These are phyloP conservation scores for Centruroides sculpturatus DNA, from an alignment of 1,140 invertebrate genomes.

Conservation along the genomic window DNA sequence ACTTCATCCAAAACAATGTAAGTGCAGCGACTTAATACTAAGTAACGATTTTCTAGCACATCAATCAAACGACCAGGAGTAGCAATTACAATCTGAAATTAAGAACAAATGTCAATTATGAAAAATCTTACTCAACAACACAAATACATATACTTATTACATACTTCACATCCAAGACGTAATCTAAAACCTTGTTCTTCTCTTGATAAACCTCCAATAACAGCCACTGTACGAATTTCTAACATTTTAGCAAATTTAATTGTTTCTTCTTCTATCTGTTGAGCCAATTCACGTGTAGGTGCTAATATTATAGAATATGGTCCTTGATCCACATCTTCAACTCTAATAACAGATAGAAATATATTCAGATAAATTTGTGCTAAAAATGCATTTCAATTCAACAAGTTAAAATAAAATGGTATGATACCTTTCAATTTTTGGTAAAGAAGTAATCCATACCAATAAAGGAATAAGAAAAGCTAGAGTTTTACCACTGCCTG, in stretches of 20 bases:
- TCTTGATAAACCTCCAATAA: constrained; percentile 91
- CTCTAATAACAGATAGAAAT: constrained; percentile 3
- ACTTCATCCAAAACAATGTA: constrained; percentile 48
- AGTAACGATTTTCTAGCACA: constrained; percentile 94
- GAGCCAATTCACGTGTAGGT: constrained; percentile 95
- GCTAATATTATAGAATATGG: constrained; percentile 98
- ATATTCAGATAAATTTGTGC: not conserved
- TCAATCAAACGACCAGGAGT: constrained; percentile 98
- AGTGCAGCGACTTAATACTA: constrained; percentile 86
- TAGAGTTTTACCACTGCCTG: constrained; percentile 93
- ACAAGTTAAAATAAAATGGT: no score
- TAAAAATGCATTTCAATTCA: no score
- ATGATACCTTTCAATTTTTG: constrained; percentile 42
- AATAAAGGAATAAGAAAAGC: constrained; percentile 96
- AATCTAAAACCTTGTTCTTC: constrained; percentile 98
- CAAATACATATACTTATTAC: not conserved
- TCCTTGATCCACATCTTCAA: constrained; percentile 46
- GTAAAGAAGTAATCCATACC: constrained; percentile 94
- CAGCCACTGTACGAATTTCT: constrained; percentile 90
- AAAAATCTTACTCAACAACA: not conserved
- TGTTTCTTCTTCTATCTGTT: constrained; percentile 99
- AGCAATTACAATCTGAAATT: constrained; percentile 86
- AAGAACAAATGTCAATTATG: constrained; percentile 2
- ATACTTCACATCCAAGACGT: constrained; percentile 85
- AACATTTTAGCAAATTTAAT: constrained; percentile 92